Evolutionary conservation across 2,113 vertebrate species (phyloP).

Genomic region (Salminus brasiliensis): DNA sequence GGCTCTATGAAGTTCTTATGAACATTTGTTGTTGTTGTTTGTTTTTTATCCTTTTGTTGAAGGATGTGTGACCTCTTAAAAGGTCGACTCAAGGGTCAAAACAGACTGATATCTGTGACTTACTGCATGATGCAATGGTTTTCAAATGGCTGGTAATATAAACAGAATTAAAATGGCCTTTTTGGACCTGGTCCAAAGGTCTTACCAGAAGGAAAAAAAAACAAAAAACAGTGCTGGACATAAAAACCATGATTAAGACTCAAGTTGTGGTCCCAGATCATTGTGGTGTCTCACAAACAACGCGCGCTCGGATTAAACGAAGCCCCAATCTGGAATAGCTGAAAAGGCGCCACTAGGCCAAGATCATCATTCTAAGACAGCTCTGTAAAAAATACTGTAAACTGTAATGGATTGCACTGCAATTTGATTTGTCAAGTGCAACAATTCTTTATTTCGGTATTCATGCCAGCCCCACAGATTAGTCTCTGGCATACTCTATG

Average conservation of each 20-base stretch:
- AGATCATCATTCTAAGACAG: too few relatives aligned
- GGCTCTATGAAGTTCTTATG: neutral
- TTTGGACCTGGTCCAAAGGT: neutral
- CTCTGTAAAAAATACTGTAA: neutral
- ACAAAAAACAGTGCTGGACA: too few relatives aligned
- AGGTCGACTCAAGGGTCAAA: too few relatives aligned
- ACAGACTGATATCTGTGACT: conserved; percentile 2
- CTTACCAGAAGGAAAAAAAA: neutral
- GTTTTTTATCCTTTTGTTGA: neutral
- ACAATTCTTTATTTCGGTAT: neutral
- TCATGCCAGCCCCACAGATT: neutral
- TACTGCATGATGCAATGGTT: neutral
- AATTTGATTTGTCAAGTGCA: neutral
- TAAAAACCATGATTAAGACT: conserved; percentile 7
- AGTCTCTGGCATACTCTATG: neutral
- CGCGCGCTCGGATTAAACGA: neutral
- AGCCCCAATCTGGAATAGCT: neutral
- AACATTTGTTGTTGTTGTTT: neutral
- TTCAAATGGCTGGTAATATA: neutral
- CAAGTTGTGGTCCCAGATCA: neutral
- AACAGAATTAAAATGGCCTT: neutral
- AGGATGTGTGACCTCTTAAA: neutral
- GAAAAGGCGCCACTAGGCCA: neutral
- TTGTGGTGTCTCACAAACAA: neutral
- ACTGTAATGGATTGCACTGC: neutral